These are phyloP conservation scores for Talpa occidentalis DNA, from an alignment of 2,113 vertebrate genomes.

Conservation along the genomic window DNA sequence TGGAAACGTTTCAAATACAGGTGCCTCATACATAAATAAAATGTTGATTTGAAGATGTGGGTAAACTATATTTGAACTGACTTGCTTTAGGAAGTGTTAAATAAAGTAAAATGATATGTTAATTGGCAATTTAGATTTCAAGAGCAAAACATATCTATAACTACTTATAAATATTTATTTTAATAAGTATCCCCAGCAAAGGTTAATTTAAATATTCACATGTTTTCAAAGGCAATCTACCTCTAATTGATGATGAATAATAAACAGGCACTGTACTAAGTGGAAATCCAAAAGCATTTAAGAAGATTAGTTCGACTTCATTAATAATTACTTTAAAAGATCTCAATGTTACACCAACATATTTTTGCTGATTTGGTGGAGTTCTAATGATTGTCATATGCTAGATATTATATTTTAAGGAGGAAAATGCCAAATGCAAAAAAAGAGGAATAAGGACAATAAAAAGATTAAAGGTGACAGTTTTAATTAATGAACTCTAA, in stretches of 20 bases:
- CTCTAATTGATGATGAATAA: slow-evolving; percentile 68
- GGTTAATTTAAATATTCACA: slow-evolving; percentile 70
- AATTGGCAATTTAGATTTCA: slow-evolving; percentile 57
- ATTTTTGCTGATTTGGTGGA: not conserved
- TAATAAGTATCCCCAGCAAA: slow-evolving; percentile 55
- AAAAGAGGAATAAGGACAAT: not conserved
- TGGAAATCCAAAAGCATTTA: not conserved
- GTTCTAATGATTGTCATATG: not conserved
- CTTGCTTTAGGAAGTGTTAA: slow-evolving; percentile 51
- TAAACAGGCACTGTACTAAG: not conserved
- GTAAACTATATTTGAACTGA: slow-evolving; percentile 7
- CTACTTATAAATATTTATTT: slow-evolving; percentile 70
- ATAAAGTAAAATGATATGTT: slow-evolving; percentile 54
- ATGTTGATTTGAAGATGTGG: not conserved
- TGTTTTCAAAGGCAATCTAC: slow-evolving; percentile 55
- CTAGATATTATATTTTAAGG: not conserved
- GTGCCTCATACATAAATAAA: not conserved
- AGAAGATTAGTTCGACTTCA: not conserved
- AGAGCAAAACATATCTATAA: slow-evolving; percentile 52
- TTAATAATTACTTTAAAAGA: not conserved
- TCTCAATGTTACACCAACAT: not conserved
- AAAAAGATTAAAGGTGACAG: not conserved
- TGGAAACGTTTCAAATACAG: not conserved
- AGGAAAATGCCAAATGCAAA: not conserved
- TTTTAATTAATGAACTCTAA: not conserved